phyloP scores from a whole-genome alignment of 2,888 invertebrate genomes.

The Epirrhoe alternata region DNA sequence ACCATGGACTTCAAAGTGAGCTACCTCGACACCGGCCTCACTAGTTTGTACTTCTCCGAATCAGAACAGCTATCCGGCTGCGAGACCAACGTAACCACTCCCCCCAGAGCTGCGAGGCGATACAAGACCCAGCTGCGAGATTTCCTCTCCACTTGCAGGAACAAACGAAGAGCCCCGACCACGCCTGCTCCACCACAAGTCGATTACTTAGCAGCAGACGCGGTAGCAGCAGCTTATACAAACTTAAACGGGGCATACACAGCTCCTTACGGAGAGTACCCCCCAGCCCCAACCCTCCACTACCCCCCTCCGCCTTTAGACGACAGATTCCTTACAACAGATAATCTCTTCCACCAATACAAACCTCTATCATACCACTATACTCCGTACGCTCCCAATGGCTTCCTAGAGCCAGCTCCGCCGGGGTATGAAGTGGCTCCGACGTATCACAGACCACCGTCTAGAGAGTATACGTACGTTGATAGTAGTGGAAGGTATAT shows the following conservation, averaged over 20 bases:
- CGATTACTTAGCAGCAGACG: slow-evolving; percentile 88
- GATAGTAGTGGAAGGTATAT: slow-evolving; percentile 84
- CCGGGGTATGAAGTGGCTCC: slow-evolving; percentile 85
- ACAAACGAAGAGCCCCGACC: slow-evolving; percentile 88
- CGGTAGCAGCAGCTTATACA: slow-evolving; percentile 92
- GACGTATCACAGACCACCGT: slow-evolving; percentile 87
- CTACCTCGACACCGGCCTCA: slow-evolving; percentile 96
- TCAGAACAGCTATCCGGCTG: slow-evolving; percentile 90
- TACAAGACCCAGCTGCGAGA: slow-evolving; percentile 97
- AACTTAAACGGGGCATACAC: slow-evolving; percentile 92
- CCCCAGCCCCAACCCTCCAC: slow-evolving; percentile 88
- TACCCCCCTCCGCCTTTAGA: slow-evolving; percentile 87
- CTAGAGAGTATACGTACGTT: slow-evolving; percentile 85
- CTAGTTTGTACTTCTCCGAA: slow-evolving; percentile 95
- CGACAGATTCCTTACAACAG: slow-evolving; percentile 91
- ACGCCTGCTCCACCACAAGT: slow-evolving; percentile 87
- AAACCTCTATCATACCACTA: slow-evolving; percentile 94
- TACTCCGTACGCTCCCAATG: slow-evolving; percentile 91
- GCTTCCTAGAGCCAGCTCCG: slow-evolving; percentile 91
- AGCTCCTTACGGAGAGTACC: slow-evolving; percentile 90
- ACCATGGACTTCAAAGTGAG: slow-evolving; percentile 99
- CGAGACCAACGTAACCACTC: slow-evolving; percentile 87
- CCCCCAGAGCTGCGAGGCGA: slow-evolving; percentile 93
- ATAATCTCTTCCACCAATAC: slow-evolving; percentile 96
- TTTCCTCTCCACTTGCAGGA: slow-evolving; percentile 96